Conservation (phyloP, 2,113 vertebrate species). For the Xenopus laevis region DNA sequence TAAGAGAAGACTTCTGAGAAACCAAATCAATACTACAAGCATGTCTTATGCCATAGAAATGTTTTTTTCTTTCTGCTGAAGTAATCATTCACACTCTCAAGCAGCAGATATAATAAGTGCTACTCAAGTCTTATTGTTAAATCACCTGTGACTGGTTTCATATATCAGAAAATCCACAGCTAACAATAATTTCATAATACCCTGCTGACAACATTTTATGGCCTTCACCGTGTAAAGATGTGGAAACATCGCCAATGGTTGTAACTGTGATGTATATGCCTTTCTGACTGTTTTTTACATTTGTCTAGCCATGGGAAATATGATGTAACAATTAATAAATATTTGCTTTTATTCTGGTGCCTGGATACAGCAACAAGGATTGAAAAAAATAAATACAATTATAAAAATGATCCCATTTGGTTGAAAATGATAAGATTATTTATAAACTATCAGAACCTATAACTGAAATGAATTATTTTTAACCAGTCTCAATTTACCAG, state of each 20-base stretch:
- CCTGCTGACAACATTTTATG: constrained; percentile 48
- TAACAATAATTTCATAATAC: constrained; percentile 56
- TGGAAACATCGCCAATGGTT: constrained; percentile 50
- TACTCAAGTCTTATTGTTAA: constrained; percentile 74
- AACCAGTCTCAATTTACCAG: too few relatives aligned
- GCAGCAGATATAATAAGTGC: constrained; percentile 75
- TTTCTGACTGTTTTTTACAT: constrained; percentile 47
- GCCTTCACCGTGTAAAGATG: constrained; percentile 52
- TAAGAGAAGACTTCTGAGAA: constrained; percentile 75
- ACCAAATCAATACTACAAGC: constrained; percentile 74
- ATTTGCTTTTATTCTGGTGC: constrained; percentile 41
- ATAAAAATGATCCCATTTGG: too few relatives aligned
- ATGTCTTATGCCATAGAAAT: constrained; percentile 59
- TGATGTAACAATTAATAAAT: too few relatives aligned
- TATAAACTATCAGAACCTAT: too few relatives aligned
- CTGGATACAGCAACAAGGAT: background rate
- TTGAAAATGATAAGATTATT: too few relatives aligned
- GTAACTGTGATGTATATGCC: constrained; percentile 50
- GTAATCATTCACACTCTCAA: constrained; percentile 75
- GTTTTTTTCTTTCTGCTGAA: constrained; percentile 65
- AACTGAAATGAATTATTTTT: too few relatives aligned
- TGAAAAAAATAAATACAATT: too few relatives aligned
- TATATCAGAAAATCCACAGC: constrained; percentile 55
- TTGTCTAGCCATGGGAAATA: too few relatives aligned
- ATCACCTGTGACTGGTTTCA: constrained; percentile 70